Conservation (phyloP, 2,797 vertebrate species). For the Capromys pilorides region DNA sequence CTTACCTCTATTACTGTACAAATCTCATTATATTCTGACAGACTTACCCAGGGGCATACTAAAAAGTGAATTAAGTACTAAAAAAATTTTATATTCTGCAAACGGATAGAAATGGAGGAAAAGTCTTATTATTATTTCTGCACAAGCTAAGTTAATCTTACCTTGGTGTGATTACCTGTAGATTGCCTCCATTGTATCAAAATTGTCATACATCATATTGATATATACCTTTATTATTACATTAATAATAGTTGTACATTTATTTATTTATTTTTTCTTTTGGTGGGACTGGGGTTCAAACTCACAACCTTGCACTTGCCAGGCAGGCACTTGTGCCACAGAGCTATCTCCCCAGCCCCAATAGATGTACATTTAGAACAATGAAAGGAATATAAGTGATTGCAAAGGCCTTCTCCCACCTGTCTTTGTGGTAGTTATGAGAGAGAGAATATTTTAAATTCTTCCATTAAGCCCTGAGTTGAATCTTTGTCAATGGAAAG, state of each 20-base stretch:
- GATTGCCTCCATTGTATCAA: neutral
- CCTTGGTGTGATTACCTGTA: neutral
- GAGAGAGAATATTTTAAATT: constrained; percentile 37
- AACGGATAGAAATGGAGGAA: neutral
- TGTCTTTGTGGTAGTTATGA: neutral
- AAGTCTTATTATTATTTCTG: neutral
- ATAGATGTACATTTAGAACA: constrained; percentile 10
- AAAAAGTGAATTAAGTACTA: neutral
- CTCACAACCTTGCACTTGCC: too few species aligned
- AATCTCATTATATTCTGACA: constrained; percentile 14
- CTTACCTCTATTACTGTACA: neutral
- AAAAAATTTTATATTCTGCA: neutral
- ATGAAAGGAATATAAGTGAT: constrained; percentile 1
- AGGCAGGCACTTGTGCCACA: too few species aligned
- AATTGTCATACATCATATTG: neutral
- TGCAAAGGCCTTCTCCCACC: neutral
- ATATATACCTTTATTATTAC: neutral
- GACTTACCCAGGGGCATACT: neutral
- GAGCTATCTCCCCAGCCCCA: too few species aligned
- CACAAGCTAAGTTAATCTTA: neutral
- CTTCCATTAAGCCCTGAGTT: constrained; percentile 17
- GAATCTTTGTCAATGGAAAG: constrained; percentile 23
- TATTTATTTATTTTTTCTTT: too few species aligned
- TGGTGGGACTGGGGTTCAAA: too few species aligned
- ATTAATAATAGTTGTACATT: constrained; percentile 4